phyloP scores from a whole-genome alignment of 1,140 invertebrate species.

The Cepaea nemoralis region DNA sequence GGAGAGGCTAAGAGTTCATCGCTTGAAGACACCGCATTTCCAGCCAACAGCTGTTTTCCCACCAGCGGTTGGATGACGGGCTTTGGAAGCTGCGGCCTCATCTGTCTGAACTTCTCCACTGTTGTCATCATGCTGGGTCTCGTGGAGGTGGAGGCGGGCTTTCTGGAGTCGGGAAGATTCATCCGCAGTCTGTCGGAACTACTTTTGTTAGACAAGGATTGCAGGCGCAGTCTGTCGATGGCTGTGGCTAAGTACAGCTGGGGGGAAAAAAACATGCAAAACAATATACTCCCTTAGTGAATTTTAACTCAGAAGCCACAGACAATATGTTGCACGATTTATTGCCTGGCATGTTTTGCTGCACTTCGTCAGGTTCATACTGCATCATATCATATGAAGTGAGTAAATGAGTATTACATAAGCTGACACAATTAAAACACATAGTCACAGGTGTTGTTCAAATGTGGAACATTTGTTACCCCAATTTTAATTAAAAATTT shows the following conservation, averaged over 20 bases:
- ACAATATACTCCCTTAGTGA: no score
- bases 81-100: constrained; percentile 52
- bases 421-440: no score
- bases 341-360: no score
- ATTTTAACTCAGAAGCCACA: no score
- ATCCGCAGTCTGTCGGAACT: constrained; percentile 18
- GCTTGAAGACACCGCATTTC: background rate
- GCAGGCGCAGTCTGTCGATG: constrained; percentile 58
- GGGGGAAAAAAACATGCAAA: no score
- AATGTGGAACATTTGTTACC: no score
- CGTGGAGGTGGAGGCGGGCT: background rate
- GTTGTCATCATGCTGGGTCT: constrained; percentile 52
- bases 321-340: no score
- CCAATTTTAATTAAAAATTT: no score
- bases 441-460: no score
- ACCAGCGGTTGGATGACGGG: constrained; percentile 59
- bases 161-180: constrained; percentile 2
- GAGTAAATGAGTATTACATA: no score
- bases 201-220: constrained; percentile 45
- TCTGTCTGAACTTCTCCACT: constrained; percentile 60
- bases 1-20: background rate
- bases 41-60: constrained; percentile 41
- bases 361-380: no score
- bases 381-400: no score
- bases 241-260: constrained; percentile 57